phyloP scores from a whole-genome alignment of 2,113 vertebrate species.

The Centrocercus urophasianus region DNA sequence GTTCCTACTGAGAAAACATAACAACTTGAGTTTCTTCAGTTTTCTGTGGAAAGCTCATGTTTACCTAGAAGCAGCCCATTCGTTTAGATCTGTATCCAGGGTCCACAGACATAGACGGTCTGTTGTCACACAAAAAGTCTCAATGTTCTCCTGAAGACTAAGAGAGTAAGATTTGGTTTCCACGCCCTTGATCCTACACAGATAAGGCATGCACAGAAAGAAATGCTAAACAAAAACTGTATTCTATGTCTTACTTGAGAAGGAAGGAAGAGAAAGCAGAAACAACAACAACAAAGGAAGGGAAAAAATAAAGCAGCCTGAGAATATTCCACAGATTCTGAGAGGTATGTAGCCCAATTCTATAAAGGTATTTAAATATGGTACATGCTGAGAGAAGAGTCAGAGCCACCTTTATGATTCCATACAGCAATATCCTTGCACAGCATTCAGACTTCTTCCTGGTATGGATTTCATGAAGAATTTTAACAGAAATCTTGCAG shows the following conservation, averaged over 20 bases:
- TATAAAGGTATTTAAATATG: background rate
- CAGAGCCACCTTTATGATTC: background rate
- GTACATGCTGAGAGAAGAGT: background rate
- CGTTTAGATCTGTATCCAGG: background rate
- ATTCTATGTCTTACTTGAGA: background rate
- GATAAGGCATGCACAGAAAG: background rate
- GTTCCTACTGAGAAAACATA: background rate
- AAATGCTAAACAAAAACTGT: background rate
- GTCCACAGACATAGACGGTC: background rate
- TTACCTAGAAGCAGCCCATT: background rate
- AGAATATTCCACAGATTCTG: background rate
- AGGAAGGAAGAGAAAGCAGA: background rate
- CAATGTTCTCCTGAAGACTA: background rate
- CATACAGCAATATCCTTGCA: background rate
- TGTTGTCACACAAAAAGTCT: background rate
- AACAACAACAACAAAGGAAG: background rate
- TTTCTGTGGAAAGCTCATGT: background rate
- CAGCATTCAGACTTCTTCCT: rapidly evolving
- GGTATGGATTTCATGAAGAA: background rate
- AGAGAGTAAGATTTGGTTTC: background rate
- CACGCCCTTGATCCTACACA: background rate
- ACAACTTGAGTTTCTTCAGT: background rate
- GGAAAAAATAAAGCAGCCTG: background rate
- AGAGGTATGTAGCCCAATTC: background rate
- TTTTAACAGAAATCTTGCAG: background rate